Evolutionary conservation across 2,113 vertebrate species (phyloP), one percentile per base, ranked within the genome.

Genomic region (Pandion haliaetus): DNA sequence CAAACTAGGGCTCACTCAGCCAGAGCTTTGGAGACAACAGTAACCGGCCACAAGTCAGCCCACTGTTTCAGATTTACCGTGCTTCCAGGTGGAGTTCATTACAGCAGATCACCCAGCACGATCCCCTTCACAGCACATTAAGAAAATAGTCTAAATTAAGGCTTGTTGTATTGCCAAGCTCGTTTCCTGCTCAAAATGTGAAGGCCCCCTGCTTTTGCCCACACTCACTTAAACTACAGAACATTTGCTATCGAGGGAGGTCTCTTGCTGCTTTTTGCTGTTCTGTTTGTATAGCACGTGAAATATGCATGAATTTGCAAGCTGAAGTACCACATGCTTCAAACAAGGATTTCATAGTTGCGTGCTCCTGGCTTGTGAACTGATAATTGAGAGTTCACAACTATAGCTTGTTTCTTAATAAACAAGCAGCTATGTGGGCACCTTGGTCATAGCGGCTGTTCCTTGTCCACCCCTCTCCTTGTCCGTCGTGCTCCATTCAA

Each of bases 221-320:
- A 66, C 73, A 58, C 69, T 89, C 72, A 61, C 94, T 92, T 93
- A 96, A 97, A 77, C 91, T 77, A 28, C 85, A 93, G 85, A 86
- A 80, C 17, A 59, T 92, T 83, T 95, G 78, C 92, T 96, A 88
- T 89, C 95, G 72, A 76, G 85, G 86, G 94, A 97, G 63, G 88
- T 90, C 78, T 96, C 94, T 73, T 73, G 59, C 94, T 95, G 96
- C 49, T 85, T 23, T 96, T 96, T 95, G 94, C 82, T 89, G 67
- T 88, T 96, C 83, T 85, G 94, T 98, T 97, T 97, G 93, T 88
- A 84, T 45, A 95, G 78, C 50, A 81, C 0, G 49, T 98, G 95
- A 98, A 98, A 98, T 97, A 98, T 98, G 98, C 83, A 98, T 98
- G 95, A 97, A 92, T 50, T 83, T 94, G 79, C 92, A 95, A 95